phyloP scores from a whole-genome alignment of 2,888 invertebrate species.

The Patella pellucida region DNA sequence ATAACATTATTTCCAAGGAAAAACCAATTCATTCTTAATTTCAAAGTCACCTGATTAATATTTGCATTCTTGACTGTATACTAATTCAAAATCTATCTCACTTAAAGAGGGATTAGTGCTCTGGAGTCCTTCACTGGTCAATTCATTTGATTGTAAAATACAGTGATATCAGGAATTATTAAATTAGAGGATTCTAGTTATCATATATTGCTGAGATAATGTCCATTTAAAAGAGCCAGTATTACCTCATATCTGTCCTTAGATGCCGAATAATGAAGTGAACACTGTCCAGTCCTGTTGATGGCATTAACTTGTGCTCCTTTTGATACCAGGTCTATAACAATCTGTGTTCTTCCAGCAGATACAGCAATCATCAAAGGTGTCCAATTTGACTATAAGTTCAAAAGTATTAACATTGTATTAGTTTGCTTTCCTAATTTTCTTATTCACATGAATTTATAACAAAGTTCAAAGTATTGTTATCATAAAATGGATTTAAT shows the following conservation, averaged over 20 bases:
- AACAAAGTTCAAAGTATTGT: too few species aligned
- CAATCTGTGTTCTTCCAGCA: slow-evolving; percentile 81
- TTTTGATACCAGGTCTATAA: slow-evolving; percentile 78
- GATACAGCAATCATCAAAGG: slow-evolving; percentile 86
- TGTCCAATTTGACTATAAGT: slow-evolving; percentile 75
- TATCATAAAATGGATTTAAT: too few species aligned
- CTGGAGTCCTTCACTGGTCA: too few species aligned
- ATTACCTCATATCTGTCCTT: slow-evolving; percentile 82
- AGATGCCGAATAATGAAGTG: slow-evolving; percentile 88
- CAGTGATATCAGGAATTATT: too few species aligned
- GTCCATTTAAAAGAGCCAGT: background rate
- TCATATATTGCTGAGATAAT: too few species aligned
- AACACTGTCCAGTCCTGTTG: slow-evolving; percentile 82
- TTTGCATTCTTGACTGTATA: too few species aligned
- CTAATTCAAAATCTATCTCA: background rate
- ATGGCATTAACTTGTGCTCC: slow-evolving; percentile 83
- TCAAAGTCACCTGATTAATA: too few species aligned
- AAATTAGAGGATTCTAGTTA: too few species aligned
- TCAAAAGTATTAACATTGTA: background rate
- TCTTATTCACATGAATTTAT: background rate
- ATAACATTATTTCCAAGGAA: too few species aligned
- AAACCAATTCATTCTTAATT: background rate
- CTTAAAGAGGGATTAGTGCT: too few species aligned
- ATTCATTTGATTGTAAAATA: too few species aligned
- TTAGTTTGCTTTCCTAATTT: background rate